Evolutionary conservation across 2,113 vertebrate species (phyloP).

Genomic region (Butastur rufipennis): DNA sequence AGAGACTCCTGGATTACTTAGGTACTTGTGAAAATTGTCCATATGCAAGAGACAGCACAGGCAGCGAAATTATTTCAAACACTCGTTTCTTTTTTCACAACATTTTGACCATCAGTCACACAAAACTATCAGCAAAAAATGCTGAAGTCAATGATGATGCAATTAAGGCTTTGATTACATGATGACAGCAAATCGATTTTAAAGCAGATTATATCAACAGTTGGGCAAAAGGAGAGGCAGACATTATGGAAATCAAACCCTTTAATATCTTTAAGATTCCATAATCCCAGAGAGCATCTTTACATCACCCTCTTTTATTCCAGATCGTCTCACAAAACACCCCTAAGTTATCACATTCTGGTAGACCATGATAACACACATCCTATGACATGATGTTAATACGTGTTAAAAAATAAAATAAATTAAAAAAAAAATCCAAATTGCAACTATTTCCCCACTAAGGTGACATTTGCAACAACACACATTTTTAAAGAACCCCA

Average conservation of each 20-base stretch:
- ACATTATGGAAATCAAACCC: conserved; percentile 64
- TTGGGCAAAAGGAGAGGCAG: conserved; percentile 55
- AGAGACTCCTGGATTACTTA: neutral
- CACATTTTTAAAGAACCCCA: neutral
- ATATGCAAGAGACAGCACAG: neutral
- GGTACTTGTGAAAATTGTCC: neutral
- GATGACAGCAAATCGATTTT: conserved; percentile 66
- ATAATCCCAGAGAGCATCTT: conserved; percentile 57
- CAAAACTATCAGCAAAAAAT: conserved; percentile 38
- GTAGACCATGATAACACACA: conserved; percentile 16
- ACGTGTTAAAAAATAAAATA: neutral
- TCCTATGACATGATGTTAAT: neutral
- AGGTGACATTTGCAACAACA: neutral
- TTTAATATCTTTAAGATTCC: conserved; percentile 57
- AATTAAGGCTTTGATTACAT: conserved; percentile 63
- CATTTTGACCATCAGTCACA: neutral
- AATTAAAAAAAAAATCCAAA: neutral
- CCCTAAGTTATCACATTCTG: conserved; percentile 24
- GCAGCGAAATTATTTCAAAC: neutral
- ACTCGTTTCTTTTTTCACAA: neutral
- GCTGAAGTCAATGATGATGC: conserved; percentile 61
- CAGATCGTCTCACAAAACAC: conserved; percentile 40
- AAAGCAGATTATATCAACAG: conserved; percentile 67
- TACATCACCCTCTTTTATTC: conserved; percentile 58
- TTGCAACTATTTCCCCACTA: neutral